Conservation (phyloP, 2,113 vertebrate species). For the zebrafish (Danio rerio) region GRCz12tu NC_133183.1:8583001-8583500, state of each 20-base stretch:
- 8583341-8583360: not conserved
- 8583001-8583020: not conserved
- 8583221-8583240: conserved; percentile 95
- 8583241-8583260: conserved; percentile 93
- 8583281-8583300: conserved; percentile 92
- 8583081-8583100: conserved; percentile 94
- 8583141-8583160: conserved; percentile 96
- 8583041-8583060: not conserved
- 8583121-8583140: conserved; percentile 94
- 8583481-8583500: too few species aligned
- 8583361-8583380: not conserved
- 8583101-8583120: conserved; percentile 94
- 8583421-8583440: too few species aligned
- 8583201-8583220: conserved; percentile 79
- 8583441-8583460: too few species aligned
- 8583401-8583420: too few species aligned
- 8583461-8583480: too few species aligned
- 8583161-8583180: conserved; percentile 97
- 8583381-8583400: too few species aligned
- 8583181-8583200: conserved; percentile 90
- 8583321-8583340: conserved; percentile 67
- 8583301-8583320: conserved; percentile 90
- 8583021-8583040: not conserved
- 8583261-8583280: conserved; percentile 94
- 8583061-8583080: not conserved